Evolutionary conservation across 2,113 vertebrate species (phyloP).

Genomic region (Proterorhinus semilunaris): DNA sequence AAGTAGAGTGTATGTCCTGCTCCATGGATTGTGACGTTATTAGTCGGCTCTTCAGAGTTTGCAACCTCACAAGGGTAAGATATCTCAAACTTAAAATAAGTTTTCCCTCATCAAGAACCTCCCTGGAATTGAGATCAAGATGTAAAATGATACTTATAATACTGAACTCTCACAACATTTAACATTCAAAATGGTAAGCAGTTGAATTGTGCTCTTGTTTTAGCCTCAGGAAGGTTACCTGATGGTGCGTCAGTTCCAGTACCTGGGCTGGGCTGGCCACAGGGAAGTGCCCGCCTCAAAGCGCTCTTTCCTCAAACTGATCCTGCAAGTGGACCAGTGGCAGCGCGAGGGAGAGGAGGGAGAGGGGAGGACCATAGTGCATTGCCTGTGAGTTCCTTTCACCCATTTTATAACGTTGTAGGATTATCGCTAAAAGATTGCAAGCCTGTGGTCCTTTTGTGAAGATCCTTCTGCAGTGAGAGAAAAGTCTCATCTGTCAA

Average conservation of each 20-base stretch:
- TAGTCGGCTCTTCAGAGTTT: constrained; percentile 97
- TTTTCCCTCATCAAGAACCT: no score
- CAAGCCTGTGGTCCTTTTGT: no score
- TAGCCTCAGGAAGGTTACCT: constrained; percentile 98
- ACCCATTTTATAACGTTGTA: not conserved
- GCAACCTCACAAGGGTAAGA: constrained; percentile 95
- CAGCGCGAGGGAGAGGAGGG: constrained; percentile 98
- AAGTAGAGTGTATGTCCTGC: constrained; percentile 97
- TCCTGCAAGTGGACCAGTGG: constrained; percentile 98
- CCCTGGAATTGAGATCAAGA: no score
- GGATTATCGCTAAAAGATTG: not conserved
- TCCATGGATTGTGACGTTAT: constrained; percentile 98
- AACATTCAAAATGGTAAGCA: no score
- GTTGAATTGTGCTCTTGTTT: no score
- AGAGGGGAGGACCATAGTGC: constrained; percentile 93
- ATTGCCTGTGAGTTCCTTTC: constrained; percentile 89
- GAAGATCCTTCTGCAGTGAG: no score
- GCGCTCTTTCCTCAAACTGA: constrained; percentile 95
- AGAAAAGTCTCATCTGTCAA: no score
- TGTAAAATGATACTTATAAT: no score
- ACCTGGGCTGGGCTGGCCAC: constrained; percentile 94
- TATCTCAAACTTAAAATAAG: not conserved
- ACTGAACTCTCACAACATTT: no score
- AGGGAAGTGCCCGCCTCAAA: constrained; percentile 96
- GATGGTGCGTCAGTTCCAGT: constrained; percentile 99